Percentiles rank a stretch among this genome's conserved stretches.
phyloP scores from a whole-genome alignment of 2,797 vertebrate genomes.

The Peromyscus melanophrys region DNA sequence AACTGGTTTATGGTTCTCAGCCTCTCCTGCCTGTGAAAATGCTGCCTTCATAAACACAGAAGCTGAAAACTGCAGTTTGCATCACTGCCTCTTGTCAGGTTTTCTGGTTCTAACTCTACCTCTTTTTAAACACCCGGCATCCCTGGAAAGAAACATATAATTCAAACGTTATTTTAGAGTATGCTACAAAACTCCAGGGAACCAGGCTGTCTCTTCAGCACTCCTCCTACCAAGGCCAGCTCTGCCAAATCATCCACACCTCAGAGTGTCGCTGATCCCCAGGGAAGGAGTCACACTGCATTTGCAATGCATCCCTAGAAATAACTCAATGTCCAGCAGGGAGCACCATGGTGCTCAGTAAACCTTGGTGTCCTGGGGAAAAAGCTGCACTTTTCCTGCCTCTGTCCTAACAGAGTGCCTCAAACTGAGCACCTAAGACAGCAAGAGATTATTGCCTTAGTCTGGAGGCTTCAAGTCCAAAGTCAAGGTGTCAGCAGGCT shows the following conservation, averaged over 20 bases:
- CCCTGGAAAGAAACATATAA: not conserved
- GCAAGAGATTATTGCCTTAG: not conserved
- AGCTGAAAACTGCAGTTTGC: not conserved
- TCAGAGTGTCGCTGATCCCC: rapidly evolving
- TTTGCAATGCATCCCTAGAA: not conserved
- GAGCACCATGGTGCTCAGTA: not conserved
- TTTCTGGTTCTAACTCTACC: not conserved
- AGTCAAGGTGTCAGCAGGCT: not conserved
- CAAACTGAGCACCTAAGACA: not conserved
- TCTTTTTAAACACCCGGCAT: not conserved
- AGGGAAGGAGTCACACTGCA: not conserved
- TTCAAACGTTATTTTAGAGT: not conserved
- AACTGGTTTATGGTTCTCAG: not conserved
- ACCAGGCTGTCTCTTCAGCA: not conserved
- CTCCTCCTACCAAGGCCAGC: not conserved
- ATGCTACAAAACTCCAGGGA: not conserved
- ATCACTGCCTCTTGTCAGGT: not conserved
- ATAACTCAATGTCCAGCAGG: not conserved
- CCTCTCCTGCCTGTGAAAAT: not conserved
- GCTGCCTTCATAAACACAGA: not conserved
- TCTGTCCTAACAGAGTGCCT: not conserved
- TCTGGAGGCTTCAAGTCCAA: not conserved
- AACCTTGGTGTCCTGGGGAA: not conserved
- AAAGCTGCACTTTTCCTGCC: not conserved
- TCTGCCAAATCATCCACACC: not conserved